Percentiles rank a stretch among this genome's conserved stretches.
Conservation (phyloP, 2,888 invertebrate genomes). For the Proisotoma minuta region DNA sequence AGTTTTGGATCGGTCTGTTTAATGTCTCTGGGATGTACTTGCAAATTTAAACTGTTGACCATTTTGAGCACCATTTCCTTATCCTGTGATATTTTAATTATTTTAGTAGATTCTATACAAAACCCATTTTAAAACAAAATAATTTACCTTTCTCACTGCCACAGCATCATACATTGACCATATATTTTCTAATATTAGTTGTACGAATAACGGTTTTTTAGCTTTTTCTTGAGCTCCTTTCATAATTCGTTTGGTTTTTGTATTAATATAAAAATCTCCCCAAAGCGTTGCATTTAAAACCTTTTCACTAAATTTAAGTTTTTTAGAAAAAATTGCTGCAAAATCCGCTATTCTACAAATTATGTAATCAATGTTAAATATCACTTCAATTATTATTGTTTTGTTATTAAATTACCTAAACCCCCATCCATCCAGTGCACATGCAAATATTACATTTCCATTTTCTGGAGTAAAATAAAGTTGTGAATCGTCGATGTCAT, state of each 20-base stretch:
- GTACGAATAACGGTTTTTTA: constrained; percentile 88
- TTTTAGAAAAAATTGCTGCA: constrained; percentile 68
- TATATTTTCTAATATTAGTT: constrained; percentile 83
- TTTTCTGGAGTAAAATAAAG: constrained; percentile 89
- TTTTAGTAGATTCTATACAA: not conserved
- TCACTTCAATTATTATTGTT: not conserved
- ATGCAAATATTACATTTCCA: constrained; percentile 94
- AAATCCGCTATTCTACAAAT: constrained; percentile 69
- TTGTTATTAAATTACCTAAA: constrained; percentile 54
- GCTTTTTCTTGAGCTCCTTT: constrained; percentile 87
- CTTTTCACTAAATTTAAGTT: constrained; percentile 68
- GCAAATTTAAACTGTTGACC: constrained; percentile 71
- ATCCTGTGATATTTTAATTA: constrained; percentile 52
- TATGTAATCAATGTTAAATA: not conserved
- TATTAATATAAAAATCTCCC: constrained; percentile 88
- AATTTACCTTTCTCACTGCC: constrained; percentile 59
- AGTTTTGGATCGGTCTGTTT: constrained; percentile 70
- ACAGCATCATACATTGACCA: constrained; percentile 85
- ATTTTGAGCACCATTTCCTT: constrained; percentile 67
- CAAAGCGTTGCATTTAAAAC: constrained; percentile 76
- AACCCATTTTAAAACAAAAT: not conserved
- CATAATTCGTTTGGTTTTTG: constrained; percentile 75
- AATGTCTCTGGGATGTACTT: constrained; percentile 69
- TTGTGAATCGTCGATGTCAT: constrained; percentile 76
- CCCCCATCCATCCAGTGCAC: constrained; percentile 94